Conservation (phyloP, 2,888 invertebrate genomes). For the Lithodes maja region DNA sequence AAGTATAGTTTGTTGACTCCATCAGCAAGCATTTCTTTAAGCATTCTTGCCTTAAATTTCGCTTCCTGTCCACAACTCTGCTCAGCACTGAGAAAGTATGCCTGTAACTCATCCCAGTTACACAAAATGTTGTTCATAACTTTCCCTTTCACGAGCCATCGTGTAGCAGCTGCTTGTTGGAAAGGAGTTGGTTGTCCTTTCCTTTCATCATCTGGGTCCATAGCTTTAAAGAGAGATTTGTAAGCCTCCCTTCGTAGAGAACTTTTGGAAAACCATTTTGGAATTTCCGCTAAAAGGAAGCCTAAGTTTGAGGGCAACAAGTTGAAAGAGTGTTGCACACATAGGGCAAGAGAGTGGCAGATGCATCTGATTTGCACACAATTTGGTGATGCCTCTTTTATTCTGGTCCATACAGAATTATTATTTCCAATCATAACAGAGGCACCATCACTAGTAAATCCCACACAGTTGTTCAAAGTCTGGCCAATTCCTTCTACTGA, state of each 20-base stretch:
- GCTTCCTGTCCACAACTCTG: not conserved
- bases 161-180: constrained; percentile 23
- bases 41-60: constrained; percentile 27
- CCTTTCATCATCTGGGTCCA: constrained; percentile 12
- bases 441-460: constrained; percentile 40
- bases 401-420: constrained; percentile 33
- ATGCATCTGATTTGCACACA: constrained; percentile 38
- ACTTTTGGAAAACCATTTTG: constrained; percentile 39
- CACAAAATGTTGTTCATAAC: constrained; percentile 32
- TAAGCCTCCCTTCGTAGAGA: constrained; percentile 24
- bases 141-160: constrained; percentile 49
- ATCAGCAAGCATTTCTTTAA: constrained; percentile 24
- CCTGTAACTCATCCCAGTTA: constrained; percentile 41
- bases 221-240: constrained; percentile 22
- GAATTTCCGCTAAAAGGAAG: constrained; percentile 36
- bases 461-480: constrained; percentile 29
- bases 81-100: constrained; percentile 36
- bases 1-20: constrained; percentile 25
- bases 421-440: constrained; percentile 13
- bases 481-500: constrained; percentile 10
- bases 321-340: constrained; percentile 31
- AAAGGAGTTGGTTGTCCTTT: constrained; percentile 21
- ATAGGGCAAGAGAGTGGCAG: constrained; percentile 42
- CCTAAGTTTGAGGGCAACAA: constrained; percentile 30
- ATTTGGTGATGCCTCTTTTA: constrained; percentile 15